These are phyloP conservation scores for Arenaria interpres DNA, from an alignment of 2,113 vertebrate species.

Conservation along the genomic window DNA sequence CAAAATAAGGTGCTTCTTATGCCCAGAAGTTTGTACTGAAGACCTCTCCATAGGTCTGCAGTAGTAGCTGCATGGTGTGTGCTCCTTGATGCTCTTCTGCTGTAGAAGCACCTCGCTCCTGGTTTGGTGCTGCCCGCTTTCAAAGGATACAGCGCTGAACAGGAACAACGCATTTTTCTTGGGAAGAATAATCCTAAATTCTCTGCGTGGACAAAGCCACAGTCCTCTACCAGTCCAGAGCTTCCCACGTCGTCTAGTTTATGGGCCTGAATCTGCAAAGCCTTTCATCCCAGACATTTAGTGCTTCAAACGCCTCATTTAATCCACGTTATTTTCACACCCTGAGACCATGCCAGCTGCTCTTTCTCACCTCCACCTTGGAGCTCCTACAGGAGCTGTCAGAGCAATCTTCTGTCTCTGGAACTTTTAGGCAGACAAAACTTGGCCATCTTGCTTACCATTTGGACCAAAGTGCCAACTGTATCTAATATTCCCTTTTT, in stretches of 20 bases:
- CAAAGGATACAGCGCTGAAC: not conserved
- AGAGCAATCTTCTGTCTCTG: not conserved
- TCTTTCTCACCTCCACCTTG: not conserved
- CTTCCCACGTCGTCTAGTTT: not conserved
- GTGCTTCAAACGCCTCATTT: not conserved
- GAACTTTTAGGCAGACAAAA: not conserved
- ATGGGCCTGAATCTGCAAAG: not conserved
- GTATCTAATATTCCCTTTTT: not conserved
- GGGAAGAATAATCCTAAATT: not conserved
- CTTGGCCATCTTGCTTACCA: not conserved
- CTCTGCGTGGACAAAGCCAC: not conserved
- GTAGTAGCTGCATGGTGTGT: fast-evolving
- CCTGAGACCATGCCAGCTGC: not conserved
- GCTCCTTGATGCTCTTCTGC: fast-evolving
- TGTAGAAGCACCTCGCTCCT: not conserved
- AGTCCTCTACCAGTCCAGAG: not conserved
- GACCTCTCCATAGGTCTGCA: too few relatives aligned
- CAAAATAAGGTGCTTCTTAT: not conserved
- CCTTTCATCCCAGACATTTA: not conserved
- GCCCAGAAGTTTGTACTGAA: fast-evolving
- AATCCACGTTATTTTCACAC: not conserved
- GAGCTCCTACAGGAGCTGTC: not conserved
- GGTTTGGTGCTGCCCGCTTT: fast-evolving
- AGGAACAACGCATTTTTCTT: fast-evolving
- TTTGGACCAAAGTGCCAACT: not conserved